Base-by-base conservation (phyloP, 2,888 invertebrate genomes). In the Machimus rusticus region DNA sequence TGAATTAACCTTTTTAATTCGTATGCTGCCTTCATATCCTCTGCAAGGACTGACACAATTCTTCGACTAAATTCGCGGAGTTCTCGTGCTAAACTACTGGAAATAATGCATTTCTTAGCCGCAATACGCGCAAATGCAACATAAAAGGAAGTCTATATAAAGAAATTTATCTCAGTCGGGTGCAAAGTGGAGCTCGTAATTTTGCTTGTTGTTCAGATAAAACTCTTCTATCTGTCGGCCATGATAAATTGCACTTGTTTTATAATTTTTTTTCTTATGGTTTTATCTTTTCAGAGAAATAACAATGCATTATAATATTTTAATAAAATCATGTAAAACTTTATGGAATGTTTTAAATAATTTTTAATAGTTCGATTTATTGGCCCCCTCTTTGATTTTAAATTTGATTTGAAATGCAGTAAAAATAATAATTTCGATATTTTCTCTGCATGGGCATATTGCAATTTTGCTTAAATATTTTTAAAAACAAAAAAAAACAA, bases 131-230 rank as follows among this genome's bases (percentile, higher is more conserved):
- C 31, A 55, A 81, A 39, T 39, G 28, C 14, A 46, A 39, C 37
- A 74, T 66, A 16, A 19, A 37, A 84, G 84, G 84, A 84, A 84
- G 84, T 84, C 39, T 66, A 84, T 66, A 84, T 84, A 84, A 84
- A 84, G 51, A 66, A 19, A 66, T 19, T 84, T 66, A 84, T 66
- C 37, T 84, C 3, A 31, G 55, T 51, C 31, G 55, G 34, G 16
- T 23, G 28, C 51, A 81, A 81, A 51, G 81, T 51, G n/a, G 81
- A 81, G 43, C 81, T 81, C 51, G 28, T 51, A 81, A 6, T 81
- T 81, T 81, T 81, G 31, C 81, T 55, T 55, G 9, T n/a, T 3
- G 16, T 14, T 6, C 31, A 16, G 81, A 46, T 46, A 81, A 51
- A 51, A 14, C 31, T 55, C 31, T 81, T 55, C 28, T 81, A 81